phyloP scores from a whole-genome alignment of 2,113 vertebrate genomes.

The Strigops habroptila region DNA sequence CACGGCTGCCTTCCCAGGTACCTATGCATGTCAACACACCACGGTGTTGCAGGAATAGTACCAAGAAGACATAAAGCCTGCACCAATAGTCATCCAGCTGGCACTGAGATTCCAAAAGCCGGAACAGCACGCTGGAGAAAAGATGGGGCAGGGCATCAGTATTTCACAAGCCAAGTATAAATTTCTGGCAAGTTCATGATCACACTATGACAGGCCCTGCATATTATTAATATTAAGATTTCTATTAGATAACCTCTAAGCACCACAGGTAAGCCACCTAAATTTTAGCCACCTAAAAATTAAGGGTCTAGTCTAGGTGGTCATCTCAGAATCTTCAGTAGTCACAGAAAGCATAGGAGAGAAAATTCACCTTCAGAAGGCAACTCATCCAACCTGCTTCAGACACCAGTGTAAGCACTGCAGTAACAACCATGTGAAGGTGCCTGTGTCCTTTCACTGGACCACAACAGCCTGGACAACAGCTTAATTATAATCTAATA shows the following conservation, averaged over 20 bases:
- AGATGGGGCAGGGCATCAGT: background rate
- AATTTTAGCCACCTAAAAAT: background rate
- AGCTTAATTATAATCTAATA: background rate
- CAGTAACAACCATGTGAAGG: background rate
- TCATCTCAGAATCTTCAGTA: background rate
- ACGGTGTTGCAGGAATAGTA: background rate
- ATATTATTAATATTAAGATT: background rate
- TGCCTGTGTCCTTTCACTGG: background rate
- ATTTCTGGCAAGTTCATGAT: background rate
- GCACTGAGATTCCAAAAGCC: background rate
- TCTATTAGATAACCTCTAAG: background rate
- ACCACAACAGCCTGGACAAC: background rate
- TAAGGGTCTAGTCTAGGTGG: background rate
- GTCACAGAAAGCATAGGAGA: background rate
- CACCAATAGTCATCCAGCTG: background rate
- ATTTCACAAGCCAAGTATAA: background rate
- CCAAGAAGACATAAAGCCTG: background rate
- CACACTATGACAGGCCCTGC: background rate
- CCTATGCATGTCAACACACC: slow-evolving; percentile 1
- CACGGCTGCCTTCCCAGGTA: slow-evolving; percentile 21
- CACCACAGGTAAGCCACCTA: background rate
- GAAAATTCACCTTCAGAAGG: background rate
- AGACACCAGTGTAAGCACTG: background rate
- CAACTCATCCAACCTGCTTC: background rate
- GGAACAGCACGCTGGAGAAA: background rate